phyloP scores from a whole-genome alignment of 2,797 vertebrate genomes.

The Alectoris magna region DNA sequence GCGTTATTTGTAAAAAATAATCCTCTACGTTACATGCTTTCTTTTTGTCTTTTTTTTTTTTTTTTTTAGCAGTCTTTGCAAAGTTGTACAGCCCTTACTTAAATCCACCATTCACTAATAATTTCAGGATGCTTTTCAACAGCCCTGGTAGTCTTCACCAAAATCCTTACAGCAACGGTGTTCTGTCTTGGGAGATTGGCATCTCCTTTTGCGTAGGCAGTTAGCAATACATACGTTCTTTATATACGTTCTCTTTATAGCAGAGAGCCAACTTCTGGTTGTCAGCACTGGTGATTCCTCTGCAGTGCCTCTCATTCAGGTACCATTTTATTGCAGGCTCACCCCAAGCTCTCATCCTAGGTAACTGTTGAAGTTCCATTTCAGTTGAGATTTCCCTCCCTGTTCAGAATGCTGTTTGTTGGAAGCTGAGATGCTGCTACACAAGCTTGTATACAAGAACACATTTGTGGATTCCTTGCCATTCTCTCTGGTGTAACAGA shows the following conservation, averaged over 20 bases:
- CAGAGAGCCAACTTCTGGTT: not conserved
- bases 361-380: not conserved
- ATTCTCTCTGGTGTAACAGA: not conserved
- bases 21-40: not conserved
- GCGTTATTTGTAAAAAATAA: not conserved
- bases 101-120: not conserved
- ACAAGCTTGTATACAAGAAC: not conserved
- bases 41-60: too few species aligned
- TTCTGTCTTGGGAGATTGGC: accelerated
- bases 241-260: not conserved
- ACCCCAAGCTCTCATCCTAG: not conserved
- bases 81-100: not conserved
- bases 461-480: not conserved
- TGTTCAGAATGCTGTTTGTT: not conserved
- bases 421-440: not conserved
- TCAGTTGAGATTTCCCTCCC: not conserved
- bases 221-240: not conserved
- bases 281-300: not conserved
- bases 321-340: not conserved
- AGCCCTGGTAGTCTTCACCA: not conserved
- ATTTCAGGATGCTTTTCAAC: not conserved
- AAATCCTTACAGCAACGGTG: not conserved
- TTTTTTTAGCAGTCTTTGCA: not conserved
- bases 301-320: not conserved
- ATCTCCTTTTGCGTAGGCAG: not conserved